Conservation (phyloP, 2,888 invertebrate species). For the Hirtodrosophila histrioides region DNA sequence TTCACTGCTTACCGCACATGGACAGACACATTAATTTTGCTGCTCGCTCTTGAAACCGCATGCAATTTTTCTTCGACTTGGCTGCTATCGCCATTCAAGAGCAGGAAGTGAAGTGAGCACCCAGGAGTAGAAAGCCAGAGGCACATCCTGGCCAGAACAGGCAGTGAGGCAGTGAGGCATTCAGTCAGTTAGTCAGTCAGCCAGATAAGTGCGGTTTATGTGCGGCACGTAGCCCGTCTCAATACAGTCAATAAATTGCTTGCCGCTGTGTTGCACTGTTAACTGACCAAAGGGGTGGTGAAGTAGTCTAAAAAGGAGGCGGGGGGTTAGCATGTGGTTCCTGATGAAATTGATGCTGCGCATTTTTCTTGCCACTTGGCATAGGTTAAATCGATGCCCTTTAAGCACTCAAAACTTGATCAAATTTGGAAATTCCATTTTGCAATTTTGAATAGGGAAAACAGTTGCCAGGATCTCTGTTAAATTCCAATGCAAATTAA, state of each 20-base stretch:
- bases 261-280: constrained; percentile 63
- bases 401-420: constrained; percentile 25
- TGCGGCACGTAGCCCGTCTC: constrained; percentile 76
- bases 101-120: constrained; percentile 49
- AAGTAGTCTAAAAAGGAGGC: not conserved
- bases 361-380: constrained; percentile 45
- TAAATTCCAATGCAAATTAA: constrained; percentile 67
- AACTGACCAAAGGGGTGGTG: constrained; percentile 49
- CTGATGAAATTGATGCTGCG: constrained; percentile 58
- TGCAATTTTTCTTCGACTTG: constrained; percentile 76
- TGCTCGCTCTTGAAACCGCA: constrained; percentile 74
- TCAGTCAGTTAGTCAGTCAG: constrained; percentile 73
- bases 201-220: constrained; percentile 79
- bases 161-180: constrained; percentile 28
- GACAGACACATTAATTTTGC: constrained; percentile 75
- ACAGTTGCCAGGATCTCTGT: constrained; percentile 22
- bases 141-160: constrained; percentile 4
- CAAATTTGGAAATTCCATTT: constrained; percentile 1
- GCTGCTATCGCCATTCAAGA: constrained; percentile 74
- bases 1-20: constrained; percentile 45
- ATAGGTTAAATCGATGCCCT: constrained; percentile 28
- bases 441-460: constrained; percentile 7
- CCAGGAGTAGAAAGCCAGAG: constrained; percentile 10
- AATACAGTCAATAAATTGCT: constrained; percentile 78
- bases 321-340: constrained; percentile 47